Base-by-base conservation (phyloP, 2,888 invertebrate genomes). In the Dexiosoma caninum region DNA sequence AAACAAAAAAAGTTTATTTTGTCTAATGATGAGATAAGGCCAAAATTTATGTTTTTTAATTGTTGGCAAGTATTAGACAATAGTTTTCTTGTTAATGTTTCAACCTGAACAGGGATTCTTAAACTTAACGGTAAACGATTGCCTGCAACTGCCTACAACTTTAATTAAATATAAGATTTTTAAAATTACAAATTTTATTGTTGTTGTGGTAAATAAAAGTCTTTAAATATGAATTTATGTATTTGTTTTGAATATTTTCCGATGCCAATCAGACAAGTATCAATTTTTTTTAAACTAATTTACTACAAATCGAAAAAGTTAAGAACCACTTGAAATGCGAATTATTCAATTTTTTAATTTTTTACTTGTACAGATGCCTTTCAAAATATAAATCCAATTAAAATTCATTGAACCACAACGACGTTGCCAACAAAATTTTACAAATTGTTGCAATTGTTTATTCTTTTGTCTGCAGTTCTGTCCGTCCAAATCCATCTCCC, bases 321-420 rank as follows among this genome's bases (percentile, higher is more conserved):
- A 4, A 37, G 67, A 49, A 49, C 32, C 59, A 37, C 75, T 75
- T 30, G 49, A 14, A n/a, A 60, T 71, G 12, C 12, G 23, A 42
- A 60, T 42, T 35, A 66, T 42, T 32, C 40, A 71, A 14, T 10
- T 27, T 60, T 35, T 5, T 44, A 77, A 40, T 62, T 37, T 75
- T 66, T 44, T 16, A 3, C 62, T 55, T 44, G n/a, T 46, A 59
- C 7, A 46, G 9, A 72, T 78, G 53, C 72, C 66, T 71, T 66
- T 75, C 69, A 81, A 77, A 71, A 74, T 81, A 62, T 66, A 66
- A 84, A 82, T 83, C 88, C 88, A 89, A 89, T 89, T 89, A 89
- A 89, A 89, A 87, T 86, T 86, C 86, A 87, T 85, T 88, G 88
- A 89, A 88, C 89, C 88, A 70, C 82, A 76, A 72, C 78, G 44